Conservation (phyloP, 2,888 invertebrate genomes). For the Lottia scabra region DNA sequence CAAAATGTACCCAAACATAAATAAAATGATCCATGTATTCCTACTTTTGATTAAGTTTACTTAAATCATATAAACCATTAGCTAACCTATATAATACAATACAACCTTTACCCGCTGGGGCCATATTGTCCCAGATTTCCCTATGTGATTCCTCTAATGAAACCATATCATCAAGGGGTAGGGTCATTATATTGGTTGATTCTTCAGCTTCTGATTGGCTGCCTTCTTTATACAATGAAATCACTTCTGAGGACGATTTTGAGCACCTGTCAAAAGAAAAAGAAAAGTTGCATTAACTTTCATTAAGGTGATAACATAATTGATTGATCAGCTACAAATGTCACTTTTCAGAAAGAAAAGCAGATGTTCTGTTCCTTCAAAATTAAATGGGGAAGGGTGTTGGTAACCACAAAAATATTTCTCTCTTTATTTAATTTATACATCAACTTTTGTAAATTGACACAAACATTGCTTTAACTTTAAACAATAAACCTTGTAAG, state of each 20-base stretch:
- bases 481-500: too few relatives aligned
- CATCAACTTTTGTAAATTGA: neutral
- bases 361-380: too few relatives aligned
- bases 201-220: slow-evolving; percentile 66
- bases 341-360: neutral
- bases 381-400: too few relatives aligned
- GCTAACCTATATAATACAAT: slow-evolving; percentile 45
- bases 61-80: neutral
- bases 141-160: slow-evolving; percentile 36
- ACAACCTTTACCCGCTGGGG: slow-evolving; percentile 63
- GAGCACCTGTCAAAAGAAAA: slow-evolving; percentile 48
- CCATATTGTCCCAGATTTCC: slow-evolving; percentile 56
- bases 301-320: too few relatives aligned
- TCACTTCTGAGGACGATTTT: slow-evolving; percentile 54
- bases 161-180: slow-evolving; percentile 45
- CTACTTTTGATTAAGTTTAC: too few relatives aligned
- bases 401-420: too few relatives aligned
- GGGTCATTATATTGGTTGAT: slow-evolving; percentile 58
- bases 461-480: too few relatives aligned
- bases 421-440: too few relatives aligned
- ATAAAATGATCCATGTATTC: too few relatives aligned
- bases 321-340: neutral
- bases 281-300: too few relatives aligned
- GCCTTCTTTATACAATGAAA: slow-evolving; percentile 53
- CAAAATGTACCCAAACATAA: too few relatives aligned